Percentiles rank a stretch among this genome's conserved stretches.
Evolutionary conservation across 1,140 invertebrate species (phyloP).

Genomic region (Vollenhovia emeryi): DNA sequence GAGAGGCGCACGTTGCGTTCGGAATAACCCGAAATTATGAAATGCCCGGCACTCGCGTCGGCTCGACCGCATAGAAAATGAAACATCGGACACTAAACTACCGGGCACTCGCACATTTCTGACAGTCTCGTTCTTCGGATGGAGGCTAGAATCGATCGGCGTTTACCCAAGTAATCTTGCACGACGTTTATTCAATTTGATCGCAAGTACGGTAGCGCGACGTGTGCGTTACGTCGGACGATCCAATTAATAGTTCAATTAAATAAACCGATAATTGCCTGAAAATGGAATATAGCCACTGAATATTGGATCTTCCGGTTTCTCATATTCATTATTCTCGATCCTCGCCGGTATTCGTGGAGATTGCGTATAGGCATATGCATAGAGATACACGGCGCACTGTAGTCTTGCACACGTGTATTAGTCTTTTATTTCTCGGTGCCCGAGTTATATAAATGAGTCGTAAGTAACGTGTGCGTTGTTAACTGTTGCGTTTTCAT

Average conservation of each 20-base stretch:
- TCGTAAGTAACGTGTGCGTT: conserved; percentile 8
- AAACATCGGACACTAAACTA: conserved; percentile 16
- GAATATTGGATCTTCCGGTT: conserved; percentile 76
- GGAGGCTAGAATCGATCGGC: conserved; percentile 20
- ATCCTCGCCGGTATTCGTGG: conserved; percentile 10
- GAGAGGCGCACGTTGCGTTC: background rate
- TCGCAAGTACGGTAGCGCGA: conserved; percentile 52
- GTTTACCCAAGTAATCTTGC: conserved; percentile 53
- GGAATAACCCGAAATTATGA: background rate
- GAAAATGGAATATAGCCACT: conserved; percentile 76
- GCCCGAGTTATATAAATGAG: conserved; percentile 11
- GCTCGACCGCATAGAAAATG: background rate
- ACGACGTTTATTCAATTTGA: conserved; percentile 70
- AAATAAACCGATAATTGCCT: conserved; percentile 83
- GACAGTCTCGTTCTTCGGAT: conserved; percentile 38
- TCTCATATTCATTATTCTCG: conserved; percentile 74
- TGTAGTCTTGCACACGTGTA: background rate
- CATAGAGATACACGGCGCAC: background rate
- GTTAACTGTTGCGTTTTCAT: background rate
- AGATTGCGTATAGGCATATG: conserved; percentile 34
- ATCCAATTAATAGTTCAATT: conserved; percentile 81
- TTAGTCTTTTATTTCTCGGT: conserved; percentile 2
- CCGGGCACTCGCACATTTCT: conserved; percentile 22
- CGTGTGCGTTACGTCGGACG: conserved; percentile 66
- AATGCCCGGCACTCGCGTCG: background rate